phyloP scores from a whole-genome alignment of 2,888 invertebrate species.

The Acrocera orbiculus region DNA sequence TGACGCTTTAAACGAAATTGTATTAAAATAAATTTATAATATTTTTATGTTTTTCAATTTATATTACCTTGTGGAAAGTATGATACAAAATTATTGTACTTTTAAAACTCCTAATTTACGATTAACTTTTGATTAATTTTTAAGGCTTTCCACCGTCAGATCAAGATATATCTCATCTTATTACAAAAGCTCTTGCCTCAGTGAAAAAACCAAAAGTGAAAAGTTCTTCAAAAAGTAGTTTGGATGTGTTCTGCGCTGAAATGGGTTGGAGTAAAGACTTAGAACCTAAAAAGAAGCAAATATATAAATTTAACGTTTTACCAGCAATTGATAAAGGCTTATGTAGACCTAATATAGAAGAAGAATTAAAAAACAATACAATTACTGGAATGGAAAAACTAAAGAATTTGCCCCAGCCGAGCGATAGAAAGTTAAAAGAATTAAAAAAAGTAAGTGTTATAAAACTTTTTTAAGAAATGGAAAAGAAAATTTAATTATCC shows the following conservation, averaged over 20 bases:
- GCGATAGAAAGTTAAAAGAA: slow-evolving; percentile 36
- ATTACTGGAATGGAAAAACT: slow-evolving; percentile 45
- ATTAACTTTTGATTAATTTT: slow-evolving; percentile 9
- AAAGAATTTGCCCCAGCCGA: slow-evolving; percentile 19
- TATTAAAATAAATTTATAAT: too few species aligned
- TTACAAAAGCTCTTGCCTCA: slow-evolving; percentile 11
- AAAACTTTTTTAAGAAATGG: neutral
- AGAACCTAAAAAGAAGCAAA: neutral
- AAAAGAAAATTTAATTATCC: neutral
- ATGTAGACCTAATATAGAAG: too few species aligned
- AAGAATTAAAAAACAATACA: slow-evolving; percentile 38
- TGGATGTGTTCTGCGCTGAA: neutral
- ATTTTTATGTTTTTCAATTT: too few species aligned
- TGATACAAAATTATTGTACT: too few species aligned
- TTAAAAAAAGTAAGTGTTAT: slow-evolving; percentile 19
- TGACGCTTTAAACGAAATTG: too few species aligned
- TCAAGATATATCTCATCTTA: slow-evolving; percentile 15
- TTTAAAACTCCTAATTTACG: too few species aligned
- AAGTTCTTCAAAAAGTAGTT: neutral
- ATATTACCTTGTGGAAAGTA: too few species aligned
- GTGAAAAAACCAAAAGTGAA: neutral
- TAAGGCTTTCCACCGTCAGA: slow-evolving; percentile 17
- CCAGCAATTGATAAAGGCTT: slow-evolving; percentile 17
- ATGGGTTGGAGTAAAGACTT: neutral
- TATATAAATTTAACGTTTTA: neutral